These are phyloP conservation scores for Ciconia boyciana DNA, from an alignment of 2,113 vertebrate genomes.

Conservation along the genomic window DNA sequence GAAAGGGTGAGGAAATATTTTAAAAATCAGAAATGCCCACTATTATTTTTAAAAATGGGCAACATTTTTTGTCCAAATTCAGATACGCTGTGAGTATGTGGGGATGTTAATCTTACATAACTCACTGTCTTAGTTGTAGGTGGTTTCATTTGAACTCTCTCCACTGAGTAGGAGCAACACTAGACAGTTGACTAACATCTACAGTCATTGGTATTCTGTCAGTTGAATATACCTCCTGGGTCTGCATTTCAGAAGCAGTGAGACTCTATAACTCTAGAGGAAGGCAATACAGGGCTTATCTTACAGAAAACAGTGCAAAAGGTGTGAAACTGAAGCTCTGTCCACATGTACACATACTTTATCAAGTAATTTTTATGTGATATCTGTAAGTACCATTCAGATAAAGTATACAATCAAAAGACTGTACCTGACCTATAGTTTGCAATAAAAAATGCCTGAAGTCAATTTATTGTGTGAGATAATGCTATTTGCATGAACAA, in stretches of 20 bases:
- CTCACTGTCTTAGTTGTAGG: neutral
- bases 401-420: neutral
- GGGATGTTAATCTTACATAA: neutral
- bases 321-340: neutral
- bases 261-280: neutral
- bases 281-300: neutral
- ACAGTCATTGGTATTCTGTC: neutral
- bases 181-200: neutral
- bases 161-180: neutral
- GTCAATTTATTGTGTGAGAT: neutral
- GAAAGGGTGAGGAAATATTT: neutral
- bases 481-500: neutral
- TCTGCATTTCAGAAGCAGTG: neutral
- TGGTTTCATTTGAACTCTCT: neutral
- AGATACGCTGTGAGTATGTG: neutral
- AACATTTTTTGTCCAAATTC: neutral
- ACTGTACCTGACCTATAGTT: neutral
- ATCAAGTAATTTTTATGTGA: neutral
- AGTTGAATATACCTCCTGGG: neutral
- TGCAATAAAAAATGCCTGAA: neutral
- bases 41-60: neutral
- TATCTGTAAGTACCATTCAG: neutral
- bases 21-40: neutral
- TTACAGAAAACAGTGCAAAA: neutral
- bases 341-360: neutral